Evolutionary conservation across 2,113 vertebrate species (phyloP), one percentile per base, ranked within the genome.

Genomic region (Rhinopomastus cyanomelas): DNA sequence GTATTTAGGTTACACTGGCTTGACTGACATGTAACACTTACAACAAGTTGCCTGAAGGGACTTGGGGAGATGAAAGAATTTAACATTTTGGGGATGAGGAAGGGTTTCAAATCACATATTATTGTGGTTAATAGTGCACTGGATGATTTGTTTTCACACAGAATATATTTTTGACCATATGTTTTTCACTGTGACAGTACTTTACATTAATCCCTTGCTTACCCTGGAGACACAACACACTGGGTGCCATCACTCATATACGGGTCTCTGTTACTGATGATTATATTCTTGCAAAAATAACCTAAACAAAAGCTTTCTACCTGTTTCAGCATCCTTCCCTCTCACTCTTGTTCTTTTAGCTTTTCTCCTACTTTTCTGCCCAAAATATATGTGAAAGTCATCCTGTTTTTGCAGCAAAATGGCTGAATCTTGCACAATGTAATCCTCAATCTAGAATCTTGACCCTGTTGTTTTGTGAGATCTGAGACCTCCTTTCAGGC

Each of bases 391-490:
- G 20, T 42, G 81, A 93, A 94, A 78, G 79, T 81, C 81, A 93
- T 75, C 4, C 26, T 44, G 11, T 87, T 89, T 92, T 86, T 52
- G 48, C 87, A 80, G 65, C 55, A 87, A 86, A 96, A 95, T 89
- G 91, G 90, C 95, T 93, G 94, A 91, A 90, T 91, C 64, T 92
- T 68, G 51, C 91, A 91, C 90, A 95, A 95, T 93, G 82, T 90
- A 94, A 68, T 90, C 75, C 72, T 64, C 75, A 91, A 93, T 94
- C 93, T 75, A 79, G 96, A 93, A 88, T 92, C 91, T 90, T 94
- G 96, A 96, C 95, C 96, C 76, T 30, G 48, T 81, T 86, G 86
- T 95, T 97, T 94, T 85, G 60, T 36, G 90, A 95, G 87, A 87
- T 92, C 88, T 56, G 34, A 81, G 48, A 81, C 83, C 48, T 95